Evolutionary conservation across 1,140 invertebrate species (phyloP).

Genomic region (Pantala flavescens): DNA sequence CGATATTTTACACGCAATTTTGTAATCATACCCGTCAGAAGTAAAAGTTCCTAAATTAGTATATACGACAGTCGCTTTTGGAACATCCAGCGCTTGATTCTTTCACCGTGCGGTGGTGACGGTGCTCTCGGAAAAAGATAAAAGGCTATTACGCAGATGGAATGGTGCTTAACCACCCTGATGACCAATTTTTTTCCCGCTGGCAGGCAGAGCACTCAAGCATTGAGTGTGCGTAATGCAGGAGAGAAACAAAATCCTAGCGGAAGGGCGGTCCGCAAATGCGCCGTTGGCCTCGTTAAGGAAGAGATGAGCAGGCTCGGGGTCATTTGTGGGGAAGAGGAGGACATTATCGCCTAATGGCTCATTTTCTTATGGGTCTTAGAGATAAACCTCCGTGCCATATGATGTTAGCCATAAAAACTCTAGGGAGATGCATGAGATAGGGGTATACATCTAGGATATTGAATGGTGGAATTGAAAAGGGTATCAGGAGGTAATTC

Average conservation of each 20-base stretch:
- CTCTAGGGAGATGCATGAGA: too few relatives aligned
- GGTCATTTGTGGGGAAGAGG: not conserved
- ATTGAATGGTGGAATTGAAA: too few relatives aligned
- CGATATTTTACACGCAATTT: too few relatives aligned
- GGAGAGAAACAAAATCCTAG: not conserved
- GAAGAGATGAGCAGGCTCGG: not conserved
- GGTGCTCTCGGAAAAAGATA: not conserved
- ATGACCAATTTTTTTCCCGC: not conserved
- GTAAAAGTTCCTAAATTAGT: too few relatives aligned
- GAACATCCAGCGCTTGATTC: too few relatives aligned
- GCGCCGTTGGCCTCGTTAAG: not conserved
- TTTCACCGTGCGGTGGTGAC: too few relatives aligned
- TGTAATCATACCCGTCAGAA: too few relatives aligned
- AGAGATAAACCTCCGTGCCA: too few relatives aligned
- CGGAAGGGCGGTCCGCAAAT: not conserved
- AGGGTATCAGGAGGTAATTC: too few relatives aligned
- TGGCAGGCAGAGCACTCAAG: not conserved
- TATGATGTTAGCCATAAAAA: too few relatives aligned
- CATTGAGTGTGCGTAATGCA: not conserved
- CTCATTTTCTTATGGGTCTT: not conserved
- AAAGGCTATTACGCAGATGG: not conserved
- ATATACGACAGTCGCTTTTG: too few relatives aligned
- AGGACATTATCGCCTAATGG: not conserved
- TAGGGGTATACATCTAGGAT: too few relatives aligned
- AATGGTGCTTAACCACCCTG: not conserved